Conservation (phyloP, 2,797 vertebrate genomes). For the Crax fasciolata region DNA sequence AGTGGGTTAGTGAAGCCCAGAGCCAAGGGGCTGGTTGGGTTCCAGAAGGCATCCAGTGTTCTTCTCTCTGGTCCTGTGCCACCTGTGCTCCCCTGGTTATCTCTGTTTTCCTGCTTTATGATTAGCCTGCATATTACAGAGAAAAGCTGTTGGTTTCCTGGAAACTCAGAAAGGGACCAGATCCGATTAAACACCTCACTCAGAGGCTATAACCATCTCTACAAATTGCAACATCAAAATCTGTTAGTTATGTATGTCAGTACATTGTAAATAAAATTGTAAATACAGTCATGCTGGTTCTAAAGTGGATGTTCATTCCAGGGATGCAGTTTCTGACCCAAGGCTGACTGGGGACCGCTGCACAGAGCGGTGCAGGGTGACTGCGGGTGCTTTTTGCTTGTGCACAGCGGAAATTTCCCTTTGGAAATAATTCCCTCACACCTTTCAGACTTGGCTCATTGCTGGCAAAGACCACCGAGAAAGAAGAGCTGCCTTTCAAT, state of each 20-base stretch:
- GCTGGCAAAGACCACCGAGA: background rate
- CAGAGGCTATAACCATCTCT: background rate
- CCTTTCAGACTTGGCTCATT: background rate
- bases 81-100: background rate
- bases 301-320: background rate
- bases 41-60: background rate
- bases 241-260: background rate
- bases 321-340: background rate
- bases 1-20: background rate
- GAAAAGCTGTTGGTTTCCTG: background rate
- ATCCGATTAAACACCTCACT: fast-evolving
- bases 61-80: background rate
- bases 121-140: no score
- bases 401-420: background rate
- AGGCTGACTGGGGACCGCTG: background rate
- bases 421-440: background rate
- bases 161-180: background rate
- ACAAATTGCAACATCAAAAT: background rate
- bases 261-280: background rate
- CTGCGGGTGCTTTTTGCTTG: background rate
- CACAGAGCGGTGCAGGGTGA: background rate
- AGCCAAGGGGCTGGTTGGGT: fast-evolving
- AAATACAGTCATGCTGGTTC: background rate
- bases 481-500: background rate
- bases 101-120: background rate